phyloP scores from a whole-genome alignment of 1,140 invertebrate species.

The Oryctes rhinoceros region DNA sequence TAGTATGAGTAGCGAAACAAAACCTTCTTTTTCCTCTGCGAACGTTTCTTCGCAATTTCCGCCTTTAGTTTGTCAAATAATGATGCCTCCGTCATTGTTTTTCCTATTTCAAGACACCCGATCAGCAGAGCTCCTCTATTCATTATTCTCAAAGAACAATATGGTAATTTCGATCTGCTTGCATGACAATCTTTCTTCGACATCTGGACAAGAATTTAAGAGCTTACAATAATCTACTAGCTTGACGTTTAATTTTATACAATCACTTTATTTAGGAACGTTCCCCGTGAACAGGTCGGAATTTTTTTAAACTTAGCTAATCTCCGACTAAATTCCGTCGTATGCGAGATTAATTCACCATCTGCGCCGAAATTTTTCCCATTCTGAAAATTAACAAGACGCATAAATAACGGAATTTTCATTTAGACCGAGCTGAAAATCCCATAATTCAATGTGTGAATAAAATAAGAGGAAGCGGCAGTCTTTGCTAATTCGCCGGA shows the following conservation, averaged over 20 bases:
- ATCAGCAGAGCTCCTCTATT: no score
- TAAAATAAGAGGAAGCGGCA: constrained; percentile 38
- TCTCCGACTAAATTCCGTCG: not conserved
- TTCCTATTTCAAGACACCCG: no score
- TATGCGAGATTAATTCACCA: constrained; percentile 14
- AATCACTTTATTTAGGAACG: not conserved
- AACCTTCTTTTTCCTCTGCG: no score
- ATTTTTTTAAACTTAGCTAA: constrained; percentile 8
- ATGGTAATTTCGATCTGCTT: no score
- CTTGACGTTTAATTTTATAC: not conserved
- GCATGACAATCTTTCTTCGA: no score
- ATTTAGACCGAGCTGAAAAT: constrained; percentile 42
- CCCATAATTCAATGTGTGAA: constrained; percentile 43
- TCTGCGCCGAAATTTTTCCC: constrained; percentile 9
- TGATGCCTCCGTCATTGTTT: no score
- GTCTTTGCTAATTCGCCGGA: constrained; percentile 7
- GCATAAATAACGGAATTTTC: constrained; percentile 43
- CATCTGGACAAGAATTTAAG: no score
- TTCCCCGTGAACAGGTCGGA: not conserved
- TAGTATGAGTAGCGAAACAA: no score
- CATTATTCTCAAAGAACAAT: no score
- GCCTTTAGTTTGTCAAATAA: no score
- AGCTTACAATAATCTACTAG: not conserved
- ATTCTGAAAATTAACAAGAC: constrained; percentile 35
- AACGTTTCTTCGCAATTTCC: no score